phyloP scores from a whole-genome alignment of 2,113 vertebrate genomes.

The Formicarius rufipectus region DNA sequence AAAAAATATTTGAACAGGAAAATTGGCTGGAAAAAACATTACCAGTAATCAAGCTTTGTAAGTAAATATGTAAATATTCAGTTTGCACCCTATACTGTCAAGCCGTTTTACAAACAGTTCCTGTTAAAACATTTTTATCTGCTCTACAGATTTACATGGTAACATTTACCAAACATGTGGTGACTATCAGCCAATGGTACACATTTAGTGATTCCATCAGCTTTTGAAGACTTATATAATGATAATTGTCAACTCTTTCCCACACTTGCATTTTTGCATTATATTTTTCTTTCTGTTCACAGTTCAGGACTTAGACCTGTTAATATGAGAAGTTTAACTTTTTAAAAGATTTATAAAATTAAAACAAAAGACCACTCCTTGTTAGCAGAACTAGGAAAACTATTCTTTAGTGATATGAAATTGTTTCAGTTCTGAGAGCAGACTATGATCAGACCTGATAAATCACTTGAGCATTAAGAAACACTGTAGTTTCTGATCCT shows the following conservation, averaged over 20 bases:
- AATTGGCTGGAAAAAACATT: neutral
- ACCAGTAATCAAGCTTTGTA: neutral
- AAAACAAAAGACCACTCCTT: neutral
- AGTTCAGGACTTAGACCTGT: neutral
- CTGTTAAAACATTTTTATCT: constrained; percentile 19
- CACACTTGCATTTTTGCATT: neutral
- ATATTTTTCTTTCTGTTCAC: neutral
- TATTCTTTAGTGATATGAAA: neutral
- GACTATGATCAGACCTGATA: neutral
- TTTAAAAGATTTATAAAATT: neutral
- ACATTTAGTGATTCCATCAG: neutral
- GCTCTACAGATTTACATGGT: neutral
- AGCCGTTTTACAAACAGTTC: constrained; percentile 28
- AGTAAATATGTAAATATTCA: constrained; percentile 23
- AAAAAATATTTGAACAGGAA: neutral
- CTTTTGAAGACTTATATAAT: neutral
- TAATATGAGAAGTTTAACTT: neutral
- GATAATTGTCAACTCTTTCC: neutral
- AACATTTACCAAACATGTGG: neutral
- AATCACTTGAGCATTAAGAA: neutral
- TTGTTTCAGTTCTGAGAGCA: neutral
- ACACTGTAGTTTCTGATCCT: neutral
- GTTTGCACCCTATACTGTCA: neutral
- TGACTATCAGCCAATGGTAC: neutral
- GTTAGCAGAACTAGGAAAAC: neutral